Evolutionary conservation across 2,888 invertebrate species (phyloP), one percentile per base, ranked within the genome.

Genomic region (Agrenia bidenticulata): DNA sequence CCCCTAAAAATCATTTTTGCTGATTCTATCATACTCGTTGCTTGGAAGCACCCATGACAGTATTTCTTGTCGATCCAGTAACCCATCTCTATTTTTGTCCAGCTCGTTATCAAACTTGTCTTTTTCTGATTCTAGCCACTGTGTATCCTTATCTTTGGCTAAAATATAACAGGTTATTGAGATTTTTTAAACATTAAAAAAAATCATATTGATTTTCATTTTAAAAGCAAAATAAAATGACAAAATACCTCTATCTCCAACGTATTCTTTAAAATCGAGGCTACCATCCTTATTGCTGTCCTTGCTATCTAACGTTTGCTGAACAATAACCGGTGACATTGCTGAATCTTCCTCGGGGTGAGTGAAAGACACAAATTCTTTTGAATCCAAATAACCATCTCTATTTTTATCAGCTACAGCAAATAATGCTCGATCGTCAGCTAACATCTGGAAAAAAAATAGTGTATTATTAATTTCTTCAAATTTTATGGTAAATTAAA

Each of bases 321-420:
- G 84, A 70, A 92, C 79, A 51, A 94, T 85, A 73, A 87, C 81
- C 17, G 88, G 86, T 73, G 90, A 83, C 97, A 98, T 97, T 78
- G 86, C 85, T 32, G 87, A 87, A 80, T 92, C 89, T 80, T 97
- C 95, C 81, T 96, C 95, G 0, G 99, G 98, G 80, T 93, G 94
- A 53, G 90, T 88, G 81, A 97, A 98, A 23, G 89, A 86, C 73
- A 89, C 83, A 82, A 92, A 96, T 80, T 99, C 98, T 1, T 85
- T 82, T 1, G 84, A 77, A 77, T 88, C 85, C 58, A 99, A 83
- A 37, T 83, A 80, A 0, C 89, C 90, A 80, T 99, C 94, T 19
- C 86, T 84, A 79, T 97, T 86, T 15, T 81, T 77, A 83, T 99
- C 98, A 0, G 97, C 94, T 2, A 87, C 87, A 58, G 84, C 80